phyloP scores from a whole-genome alignment of 1,140 invertebrate genomes.

The Anoplolepis gracilipes region DNA sequence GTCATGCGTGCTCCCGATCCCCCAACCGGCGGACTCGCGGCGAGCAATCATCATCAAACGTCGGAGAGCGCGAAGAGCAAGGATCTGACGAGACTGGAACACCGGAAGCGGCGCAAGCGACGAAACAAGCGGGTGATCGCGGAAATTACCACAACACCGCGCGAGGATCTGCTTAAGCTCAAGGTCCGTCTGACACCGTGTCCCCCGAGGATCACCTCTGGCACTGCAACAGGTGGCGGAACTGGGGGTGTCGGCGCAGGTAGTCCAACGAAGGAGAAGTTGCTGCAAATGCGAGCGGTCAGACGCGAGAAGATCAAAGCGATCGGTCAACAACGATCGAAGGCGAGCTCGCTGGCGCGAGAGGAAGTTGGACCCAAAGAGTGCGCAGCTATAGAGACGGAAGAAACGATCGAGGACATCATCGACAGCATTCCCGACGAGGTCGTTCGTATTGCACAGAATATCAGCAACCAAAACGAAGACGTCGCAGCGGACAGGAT shows the following conservation, averaged over 20 bases:
- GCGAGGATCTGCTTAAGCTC: conserved; percentile 81
- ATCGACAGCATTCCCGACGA: conserved; percentile 81
- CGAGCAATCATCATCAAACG: conserved; percentile 19
- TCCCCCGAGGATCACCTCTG: conserved; percentile 78
- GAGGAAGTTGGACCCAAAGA: conserved; percentile 58
- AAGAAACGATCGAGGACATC: conserved; percentile 80
- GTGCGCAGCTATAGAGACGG: conserved; percentile 10
- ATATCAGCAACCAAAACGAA: conserved; percentile 45
- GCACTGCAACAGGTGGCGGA: not conserved
- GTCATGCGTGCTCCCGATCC: conserved; percentile 78
- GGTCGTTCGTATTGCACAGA: conserved; percentile 75
- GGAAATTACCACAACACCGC: conserved; percentile 82
- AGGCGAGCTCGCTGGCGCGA: not conserved
- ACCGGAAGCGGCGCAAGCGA: conserved; percentile 80
- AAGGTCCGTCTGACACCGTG: conserved; percentile 82
- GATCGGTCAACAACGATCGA: conserved; percentile 64
- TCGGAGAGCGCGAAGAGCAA: conserved; percentile 70
- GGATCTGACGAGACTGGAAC: conserved; percentile 75
- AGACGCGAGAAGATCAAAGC: conserved; percentile 77
- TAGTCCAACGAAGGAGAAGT: conserved; percentile 79
- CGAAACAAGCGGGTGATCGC: conserved; percentile 82
- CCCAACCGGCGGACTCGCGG: conserved; percentile 34
- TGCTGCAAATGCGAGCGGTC: conserved; percentile 75
- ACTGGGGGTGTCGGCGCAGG: not conserved
- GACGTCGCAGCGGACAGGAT: not conserved